A percentile compares a stretch with the other conserved stretches of the same genome.
These are phyloP conservation scores for Hipposideros larvatus DNA, from an alignment of 2,797 vertebrate genomes.

Conservation along the genomic window DNA sequence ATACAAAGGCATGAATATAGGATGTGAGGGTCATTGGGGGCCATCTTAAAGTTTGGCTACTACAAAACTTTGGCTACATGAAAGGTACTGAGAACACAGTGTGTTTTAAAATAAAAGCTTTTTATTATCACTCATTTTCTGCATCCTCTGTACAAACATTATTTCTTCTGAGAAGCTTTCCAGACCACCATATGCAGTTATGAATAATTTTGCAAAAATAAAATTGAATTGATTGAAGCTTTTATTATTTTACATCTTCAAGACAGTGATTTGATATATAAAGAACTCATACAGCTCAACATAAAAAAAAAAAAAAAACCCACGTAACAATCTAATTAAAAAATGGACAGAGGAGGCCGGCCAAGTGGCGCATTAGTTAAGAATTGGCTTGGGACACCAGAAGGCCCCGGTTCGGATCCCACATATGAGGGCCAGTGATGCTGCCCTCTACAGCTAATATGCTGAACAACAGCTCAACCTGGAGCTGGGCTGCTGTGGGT, in stretches of 20 bases:
- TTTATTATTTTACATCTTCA: conserved; percentile 18
- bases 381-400: too few species aligned
- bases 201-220: not conserved
- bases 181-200: not conserved
- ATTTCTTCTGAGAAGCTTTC: not conserved
- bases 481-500: too few species aligned
- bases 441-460: too few species aligned
- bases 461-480: too few species aligned
- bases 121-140: not conserved
- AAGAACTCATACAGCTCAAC: too few species aligned
- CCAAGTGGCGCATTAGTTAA: too few species aligned
- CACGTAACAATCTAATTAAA: too few species aligned
- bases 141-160: not conserved
- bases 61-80: not conserved
- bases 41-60: not conserved
- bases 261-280: not conserved
- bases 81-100: conserved; percentile 10
- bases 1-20: not conserved
- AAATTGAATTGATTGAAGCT: not conserved
- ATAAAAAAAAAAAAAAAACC: too few species aligned
- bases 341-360: too few species aligned
- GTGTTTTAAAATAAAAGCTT: not conserved
- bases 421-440: too few species aligned
- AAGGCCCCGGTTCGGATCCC: too few species aligned
- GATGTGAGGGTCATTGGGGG: not conserved